Conservation (phyloP, 2,113 vertebrate species). For the Poecile atricapillus region DNA sequence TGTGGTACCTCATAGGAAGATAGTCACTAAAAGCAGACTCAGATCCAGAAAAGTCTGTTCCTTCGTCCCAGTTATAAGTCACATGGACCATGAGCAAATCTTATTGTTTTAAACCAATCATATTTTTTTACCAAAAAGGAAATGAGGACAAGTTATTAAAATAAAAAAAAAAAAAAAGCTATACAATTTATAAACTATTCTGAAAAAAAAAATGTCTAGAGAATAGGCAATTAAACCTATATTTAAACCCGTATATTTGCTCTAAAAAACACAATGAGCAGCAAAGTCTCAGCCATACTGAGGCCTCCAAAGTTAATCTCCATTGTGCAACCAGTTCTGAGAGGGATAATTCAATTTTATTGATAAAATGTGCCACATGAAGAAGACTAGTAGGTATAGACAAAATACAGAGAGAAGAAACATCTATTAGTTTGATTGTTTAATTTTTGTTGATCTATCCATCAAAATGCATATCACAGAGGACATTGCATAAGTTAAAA, state of each 20-base stretch:
- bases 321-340: neutral
- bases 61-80: neutral
- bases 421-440: neutral
- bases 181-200: neutral
- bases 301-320: neutral
- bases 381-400: neutral
- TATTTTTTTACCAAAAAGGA: neutral
- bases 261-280: neutral
- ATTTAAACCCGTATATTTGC: neutral
- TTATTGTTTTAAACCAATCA: neutral
- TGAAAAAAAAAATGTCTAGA: neutral
- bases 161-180: neutral
- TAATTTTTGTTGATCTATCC: neutral
- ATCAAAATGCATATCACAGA: neutral
- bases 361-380: neutral
- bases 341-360: neutral
- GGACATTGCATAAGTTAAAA: neutral
- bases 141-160: neutral
- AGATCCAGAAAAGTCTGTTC: neutral
- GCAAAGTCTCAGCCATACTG: neutral
- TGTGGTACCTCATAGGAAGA: neutral
- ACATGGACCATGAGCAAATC: neutral
- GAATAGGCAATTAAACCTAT: neutral
- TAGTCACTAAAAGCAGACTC: neutral
- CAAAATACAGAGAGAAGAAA: neutral